Conservation (phyloP, 2,888 invertebrate genomes). For the Rotaria macrura region DNA sequence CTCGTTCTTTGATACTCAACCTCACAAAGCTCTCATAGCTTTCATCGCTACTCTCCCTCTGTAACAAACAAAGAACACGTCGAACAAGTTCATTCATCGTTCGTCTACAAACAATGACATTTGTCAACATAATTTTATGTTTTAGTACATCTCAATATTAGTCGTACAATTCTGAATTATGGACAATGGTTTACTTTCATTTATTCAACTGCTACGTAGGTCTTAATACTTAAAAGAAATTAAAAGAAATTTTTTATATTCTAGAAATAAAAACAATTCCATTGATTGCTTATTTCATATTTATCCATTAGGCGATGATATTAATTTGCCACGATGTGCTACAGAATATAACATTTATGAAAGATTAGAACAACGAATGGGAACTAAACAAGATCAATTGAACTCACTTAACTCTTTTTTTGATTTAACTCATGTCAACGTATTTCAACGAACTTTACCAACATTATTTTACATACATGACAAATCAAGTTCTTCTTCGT, state of each 20-base stretch:
- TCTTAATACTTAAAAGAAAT: no score
- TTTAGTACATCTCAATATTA: background rate
- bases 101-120: no score
- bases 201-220: background rate
- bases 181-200: background rate
- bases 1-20: no score
- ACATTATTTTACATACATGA: background rate
- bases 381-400: background rate
- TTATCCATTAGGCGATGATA: background rate
- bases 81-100: no score
- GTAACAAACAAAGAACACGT: no score
- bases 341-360: background rate
- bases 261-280: no score
- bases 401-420: background rate
- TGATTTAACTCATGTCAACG: background rate
- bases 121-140: no score
- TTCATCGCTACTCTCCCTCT: no score
- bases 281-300: background rate
- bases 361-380: background rate
- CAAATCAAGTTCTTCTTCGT: background rate
- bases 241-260: no score
- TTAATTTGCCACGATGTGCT: background rate
- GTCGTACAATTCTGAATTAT: background rate
- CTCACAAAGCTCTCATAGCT: no score
- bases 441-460: background rate